A percentile compares a stretch with the other conserved stretches of the same genome.
phyloP scores from a whole-genome alignment of 2,888 invertebrate genomes.

The Epiblema foenella region DNA sequence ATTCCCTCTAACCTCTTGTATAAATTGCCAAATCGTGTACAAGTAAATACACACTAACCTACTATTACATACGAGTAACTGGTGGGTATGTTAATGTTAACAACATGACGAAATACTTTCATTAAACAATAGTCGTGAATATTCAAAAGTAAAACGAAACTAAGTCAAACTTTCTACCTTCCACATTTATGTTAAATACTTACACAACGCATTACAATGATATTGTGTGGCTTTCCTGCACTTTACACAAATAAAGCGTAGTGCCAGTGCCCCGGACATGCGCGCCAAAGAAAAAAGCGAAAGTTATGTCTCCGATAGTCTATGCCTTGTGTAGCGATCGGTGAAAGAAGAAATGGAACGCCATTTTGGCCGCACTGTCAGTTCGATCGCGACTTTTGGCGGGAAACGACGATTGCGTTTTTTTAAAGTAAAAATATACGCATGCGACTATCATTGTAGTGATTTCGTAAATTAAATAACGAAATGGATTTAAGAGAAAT shows the following conservation, averaged over 20 bases:
- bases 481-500: constrained; percentile 79
- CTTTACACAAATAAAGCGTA: constrained; percentile 44
- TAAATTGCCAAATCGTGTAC: constrained; percentile 25
- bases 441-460: constrained; percentile 32
- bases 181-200: constrained; percentile 22
- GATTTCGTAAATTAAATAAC: constrained; percentile 33
- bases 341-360: constrained; percentile 75
- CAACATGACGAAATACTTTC: constrained; percentile 26
- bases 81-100: background rate
- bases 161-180: constrained; percentile 38
- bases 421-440: constrained; percentile 11
- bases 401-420: constrained; percentile 61
- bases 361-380: constrained; percentile 55
- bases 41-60: background rate
- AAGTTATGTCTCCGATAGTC: constrained; percentile 52
- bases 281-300: constrained; percentile 63
- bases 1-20: background rate
- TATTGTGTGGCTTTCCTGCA: constrained; percentile 22
- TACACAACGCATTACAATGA: constrained; percentile 13
- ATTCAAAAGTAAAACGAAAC: constrained; percentile 33
- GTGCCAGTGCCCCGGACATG: constrained; percentile 55
- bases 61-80: background rate
- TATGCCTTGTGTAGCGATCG: constrained; percentile 50
- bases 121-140: constrained; percentile 34
- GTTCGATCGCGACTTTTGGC: constrained; percentile 58